phyloP scores from a whole-genome alignment of 2,888 invertebrate species.

The Eustalomyia histrio region DNA sequence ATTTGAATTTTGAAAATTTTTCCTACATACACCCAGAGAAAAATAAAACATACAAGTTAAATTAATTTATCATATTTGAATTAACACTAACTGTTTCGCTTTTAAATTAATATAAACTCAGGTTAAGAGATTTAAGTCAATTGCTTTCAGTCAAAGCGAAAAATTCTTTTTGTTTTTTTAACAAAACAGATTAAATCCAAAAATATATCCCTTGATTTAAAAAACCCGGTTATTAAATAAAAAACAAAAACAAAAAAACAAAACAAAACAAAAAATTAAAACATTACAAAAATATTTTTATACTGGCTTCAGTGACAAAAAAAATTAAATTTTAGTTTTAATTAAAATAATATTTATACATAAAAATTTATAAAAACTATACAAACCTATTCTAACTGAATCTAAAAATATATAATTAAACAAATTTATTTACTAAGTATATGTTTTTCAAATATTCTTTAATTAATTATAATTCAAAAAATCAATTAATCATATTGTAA shows the following conservation, averaged over 20 bases:
- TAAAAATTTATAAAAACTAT: slow-evolving; percentile 35
- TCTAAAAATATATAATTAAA: slow-evolving; percentile 35
- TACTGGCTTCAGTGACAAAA: slow-evolving; percentile 62
- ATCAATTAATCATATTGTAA: neutral
- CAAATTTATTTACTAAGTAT: slow-evolving; percentile 4
- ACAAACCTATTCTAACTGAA: slow-evolving; percentile 36
- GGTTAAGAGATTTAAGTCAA: no score
- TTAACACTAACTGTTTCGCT: no score
- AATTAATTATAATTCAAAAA: neutral
- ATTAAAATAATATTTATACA: slow-evolving; percentile 10
- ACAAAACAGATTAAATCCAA: no score
- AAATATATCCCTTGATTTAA: no score
- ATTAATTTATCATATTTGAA: no score
- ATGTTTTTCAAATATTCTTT: neutral
- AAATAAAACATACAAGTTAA: no score
- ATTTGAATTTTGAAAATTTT: no score
- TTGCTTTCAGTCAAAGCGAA: no score
- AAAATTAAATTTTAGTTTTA: slow-evolving; percentile 37
- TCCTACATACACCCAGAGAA: no score
- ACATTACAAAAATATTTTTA: slow-evolving; percentile 56
- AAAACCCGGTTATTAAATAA: neutral
- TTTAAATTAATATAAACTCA: no score
- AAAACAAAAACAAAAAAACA: slow-evolving; percentile 30
- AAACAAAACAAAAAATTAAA: slow-evolving; percentile 36
- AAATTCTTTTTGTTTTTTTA: no score